phyloP scores from a whole-genome alignment of 2,888 invertebrate genomes.

The Patella ulyssiponensis region DNA sequence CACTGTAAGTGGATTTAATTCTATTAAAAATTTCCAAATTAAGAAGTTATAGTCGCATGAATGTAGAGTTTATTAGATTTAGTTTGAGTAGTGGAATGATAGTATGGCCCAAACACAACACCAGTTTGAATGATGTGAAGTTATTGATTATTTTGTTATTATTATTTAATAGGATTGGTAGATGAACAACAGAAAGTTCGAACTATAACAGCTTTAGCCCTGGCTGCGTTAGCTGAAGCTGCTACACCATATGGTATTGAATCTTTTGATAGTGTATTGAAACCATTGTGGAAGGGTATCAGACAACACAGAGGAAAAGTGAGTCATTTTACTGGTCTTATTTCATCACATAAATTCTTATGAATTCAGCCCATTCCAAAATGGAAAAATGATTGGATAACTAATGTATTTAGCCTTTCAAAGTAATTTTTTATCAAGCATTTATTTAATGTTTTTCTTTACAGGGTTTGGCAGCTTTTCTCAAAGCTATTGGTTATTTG shows the following conservation, averaged over 20 bases:
- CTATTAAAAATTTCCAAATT: too few relatives aligned
- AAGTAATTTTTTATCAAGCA: too few relatives aligned
- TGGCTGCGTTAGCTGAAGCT: constrained; percentile 98
- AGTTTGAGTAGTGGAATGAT: too few relatives aligned
- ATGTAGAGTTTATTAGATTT: too few relatives aligned
- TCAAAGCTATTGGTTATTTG: constrained; percentile 98
- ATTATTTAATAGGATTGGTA: constrained; percentile 80
- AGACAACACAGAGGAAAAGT: constrained; percentile 82
- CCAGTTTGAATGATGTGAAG: too few relatives aligned
- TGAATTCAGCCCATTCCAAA: too few relatives aligned
- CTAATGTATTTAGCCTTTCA: too few relatives aligned
- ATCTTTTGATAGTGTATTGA: constrained; percentile 98
- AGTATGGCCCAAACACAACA: too few relatives aligned
- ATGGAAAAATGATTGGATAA: too few relatives aligned
- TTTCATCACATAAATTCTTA: too few relatives aligned
- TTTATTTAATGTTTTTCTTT: constrained; percentile 19
- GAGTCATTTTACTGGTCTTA: constrained; percentile 23
- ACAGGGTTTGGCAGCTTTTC: constrained; percentile 96
- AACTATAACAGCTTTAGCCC: constrained; percentile 97
- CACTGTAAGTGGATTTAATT: too few relatives aligned
- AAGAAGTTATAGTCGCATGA: too few relatives aligned
- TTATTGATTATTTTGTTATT: not conserved
- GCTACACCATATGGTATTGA: constrained; percentile 99
- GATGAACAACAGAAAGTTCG: constrained; percentile 99
- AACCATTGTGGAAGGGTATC: constrained; percentile 99